A percentile compares a stretch with the other conserved stretches of the same genome.
These are phyloP conservation scores for Uropetala carovei DNA, from an alignment of 2,888 invertebrate genomes.

Conservation along the genomic window DNA sequence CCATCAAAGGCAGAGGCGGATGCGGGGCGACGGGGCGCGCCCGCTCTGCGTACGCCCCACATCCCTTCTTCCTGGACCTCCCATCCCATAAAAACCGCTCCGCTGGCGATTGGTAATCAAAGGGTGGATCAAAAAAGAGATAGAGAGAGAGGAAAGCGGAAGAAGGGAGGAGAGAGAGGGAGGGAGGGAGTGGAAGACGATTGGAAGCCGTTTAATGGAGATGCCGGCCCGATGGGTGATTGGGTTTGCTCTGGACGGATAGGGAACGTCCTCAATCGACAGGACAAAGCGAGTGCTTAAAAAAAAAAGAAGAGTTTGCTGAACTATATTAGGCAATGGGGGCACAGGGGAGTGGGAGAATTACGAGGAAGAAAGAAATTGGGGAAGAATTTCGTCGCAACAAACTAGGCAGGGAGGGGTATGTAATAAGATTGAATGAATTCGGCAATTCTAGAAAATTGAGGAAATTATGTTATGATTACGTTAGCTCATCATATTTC, in stretches of 20 bases:
- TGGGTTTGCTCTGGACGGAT: not conserved
- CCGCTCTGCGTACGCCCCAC: not conserved
- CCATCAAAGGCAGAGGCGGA: not conserved
- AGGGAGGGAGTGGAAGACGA: constrained; percentile 23
- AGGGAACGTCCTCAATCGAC: not conserved
- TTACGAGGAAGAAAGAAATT: constrained; percentile 24
- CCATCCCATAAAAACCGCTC: not conserved
- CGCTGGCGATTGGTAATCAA: not conserved
- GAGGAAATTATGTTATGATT: too few relatives aligned
- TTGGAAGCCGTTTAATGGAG: constrained; percentile 14
- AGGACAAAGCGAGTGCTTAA: not conserved
- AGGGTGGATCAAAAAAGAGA: not conserved
- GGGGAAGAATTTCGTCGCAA: not conserved
- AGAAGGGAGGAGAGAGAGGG: not conserved
- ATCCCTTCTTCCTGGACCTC: not conserved
- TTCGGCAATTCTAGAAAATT: too few relatives aligned
- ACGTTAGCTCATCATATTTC: too few relatives aligned
- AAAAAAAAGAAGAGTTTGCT: not conserved
- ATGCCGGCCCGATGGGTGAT: not conserved
- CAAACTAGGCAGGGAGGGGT: not conserved
- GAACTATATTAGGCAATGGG: not conserved
- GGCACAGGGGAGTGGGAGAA: not conserved
- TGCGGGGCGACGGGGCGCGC: not conserved
- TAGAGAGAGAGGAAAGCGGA: not conserved
- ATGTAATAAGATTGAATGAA: too few relatives aligned